Base-by-base conservation (phyloP, 2,888 invertebrate genomes). In the Nymphalis c-album region DNA sequence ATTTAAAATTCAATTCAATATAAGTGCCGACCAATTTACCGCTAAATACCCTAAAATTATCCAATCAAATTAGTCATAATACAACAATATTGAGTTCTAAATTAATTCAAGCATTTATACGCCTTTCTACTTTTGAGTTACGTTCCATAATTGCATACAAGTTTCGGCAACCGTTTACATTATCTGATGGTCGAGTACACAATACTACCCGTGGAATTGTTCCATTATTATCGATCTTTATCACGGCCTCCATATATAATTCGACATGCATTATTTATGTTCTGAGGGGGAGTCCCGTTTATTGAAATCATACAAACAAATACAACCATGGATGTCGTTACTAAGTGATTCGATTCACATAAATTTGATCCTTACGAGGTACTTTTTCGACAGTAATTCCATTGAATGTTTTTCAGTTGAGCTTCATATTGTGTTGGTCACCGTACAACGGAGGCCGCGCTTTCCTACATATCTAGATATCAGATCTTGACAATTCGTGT, bases 211-310 rank as follows among this genome's bases (percentile, higher is more conserved):
- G 78, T 76, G 76, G 73, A 76, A 78, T 78, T 78, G 80, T 82
- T 77, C 70, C 69, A 79, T 74, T 74, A 74, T 71, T 72, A 76
- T 74, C 69, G 74, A 76, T 76, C 72, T 65, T 71, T 73, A 74
- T 73, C 73, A 64, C 58, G 73, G 74, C 70, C 64, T 69, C 71
- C 69, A 75, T 77, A 77, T 80, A 81, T 85, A 85, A 88, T 89
- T 88, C 85, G 85, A 87, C 88, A 88, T 88, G 85, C 88, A 90
- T 91, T 90, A 91, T 91, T 91, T 88, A 91, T 90, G 80, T 82
- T 81, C 78, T 69, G 72, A 76, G 81, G 88, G 88, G 89, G 87
- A 80, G 84, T 75, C 71, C 76, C 81, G 81, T 84, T 87, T 88
- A 89, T 91, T 89, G 89, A 90, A 88, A 90, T 88, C 83, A 84